These are phyloP conservation scores for Pipistrellus pygmaeus DNA, from an alignment of 2,797 vertebrate genomes.

Conservation along the genomic window DNA sequence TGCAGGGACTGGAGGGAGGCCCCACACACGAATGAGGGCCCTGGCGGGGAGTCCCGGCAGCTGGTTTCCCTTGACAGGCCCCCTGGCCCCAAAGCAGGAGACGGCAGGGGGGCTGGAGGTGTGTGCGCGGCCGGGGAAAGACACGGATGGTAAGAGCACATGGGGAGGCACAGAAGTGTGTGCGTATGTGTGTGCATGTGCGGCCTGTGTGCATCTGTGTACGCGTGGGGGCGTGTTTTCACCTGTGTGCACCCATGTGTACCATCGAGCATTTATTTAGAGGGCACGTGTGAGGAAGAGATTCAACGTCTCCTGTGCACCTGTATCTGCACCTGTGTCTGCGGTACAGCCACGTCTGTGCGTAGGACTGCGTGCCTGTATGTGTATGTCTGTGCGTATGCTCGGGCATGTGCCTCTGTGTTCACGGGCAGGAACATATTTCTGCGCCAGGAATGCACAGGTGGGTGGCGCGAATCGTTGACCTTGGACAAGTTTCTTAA, in stretches of 20 bases:
- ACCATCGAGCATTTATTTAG: too few relatives aligned
- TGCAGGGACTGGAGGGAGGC: not conserved
- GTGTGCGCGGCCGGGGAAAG: not conserved
- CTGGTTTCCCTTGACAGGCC: not conserved
- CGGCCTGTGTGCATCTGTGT: not conserved
- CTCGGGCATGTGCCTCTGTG: not conserved
- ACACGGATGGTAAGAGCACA: not conserved
- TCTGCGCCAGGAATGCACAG: not conserved
- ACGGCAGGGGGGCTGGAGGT: not conserved
- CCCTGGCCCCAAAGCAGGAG: not conserved
- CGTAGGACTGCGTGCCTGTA: too few relatives aligned
- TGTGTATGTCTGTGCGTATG: not conserved
- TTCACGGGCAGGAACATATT: not conserved
- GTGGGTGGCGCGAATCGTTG: not conserved
- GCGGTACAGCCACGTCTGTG: not conserved
- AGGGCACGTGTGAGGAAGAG: too few relatives aligned
- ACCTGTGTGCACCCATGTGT: not conserved
- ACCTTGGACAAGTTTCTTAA: not conserved
- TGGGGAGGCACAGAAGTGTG: not conserved
- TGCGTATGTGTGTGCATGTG: fast-evolving
- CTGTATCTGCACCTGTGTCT: not conserved
- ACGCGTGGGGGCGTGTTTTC: not conserved
- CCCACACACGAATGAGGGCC: not conserved
- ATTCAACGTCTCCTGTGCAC: too few relatives aligned
- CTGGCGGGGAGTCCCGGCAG: not conserved